phyloP scores from a whole-genome alignment of 2,113 vertebrate genomes.

The Menidia beryllina region DNA sequence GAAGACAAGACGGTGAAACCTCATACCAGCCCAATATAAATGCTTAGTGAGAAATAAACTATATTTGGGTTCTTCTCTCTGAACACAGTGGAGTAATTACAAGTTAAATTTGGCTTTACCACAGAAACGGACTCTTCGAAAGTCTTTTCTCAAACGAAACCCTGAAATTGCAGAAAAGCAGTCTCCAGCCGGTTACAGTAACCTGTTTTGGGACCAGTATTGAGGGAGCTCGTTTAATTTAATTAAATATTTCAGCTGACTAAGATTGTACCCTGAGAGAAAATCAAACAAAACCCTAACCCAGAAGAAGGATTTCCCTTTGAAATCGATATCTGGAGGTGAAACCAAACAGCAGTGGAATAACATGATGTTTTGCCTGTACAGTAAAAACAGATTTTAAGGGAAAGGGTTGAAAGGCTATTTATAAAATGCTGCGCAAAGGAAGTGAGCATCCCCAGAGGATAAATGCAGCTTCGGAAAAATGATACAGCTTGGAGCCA shows the following conservation, averaged over 20 bases:
- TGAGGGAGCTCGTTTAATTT: conserved; percentile 13
- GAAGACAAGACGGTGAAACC: conserved; percentile 50
- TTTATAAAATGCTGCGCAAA: conserved; percentile 82
- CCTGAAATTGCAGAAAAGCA: conserved; percentile 13
- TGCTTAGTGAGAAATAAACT: conserved; percentile 3
- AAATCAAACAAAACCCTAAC: conserved; percentile 65
- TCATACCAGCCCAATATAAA: conserved; percentile 9
- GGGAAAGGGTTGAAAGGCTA: conserved; percentile 77
- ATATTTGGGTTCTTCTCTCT: conserved; percentile 20
- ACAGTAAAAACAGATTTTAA: conserved; percentile 79
- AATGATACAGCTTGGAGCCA: conserved; percentile 83
- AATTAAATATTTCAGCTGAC: conserved; percentile 65
- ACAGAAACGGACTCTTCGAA: conserved; percentile 53
- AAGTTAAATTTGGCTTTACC: conserved; percentile 44
- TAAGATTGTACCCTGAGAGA: conserved; percentile 47
- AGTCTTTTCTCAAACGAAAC: conserved; percentile 44
- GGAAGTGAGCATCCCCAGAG: conserved; percentile 81
- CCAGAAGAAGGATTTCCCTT: conserved; percentile 50
- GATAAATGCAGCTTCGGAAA: conserved; percentile 82
- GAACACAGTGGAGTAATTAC: conserved; percentile 51
- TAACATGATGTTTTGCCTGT: conserved; percentile 71
- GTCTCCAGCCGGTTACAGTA: conserved; percentile 37
- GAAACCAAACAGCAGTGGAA: conserved; percentile 63
- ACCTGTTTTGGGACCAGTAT: conserved; percentile 46
- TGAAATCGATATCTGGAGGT: conserved; percentile 65